Evolutionary conservation across 2,888 invertebrate genomes (phyloP).

Genomic region (Tholera decimalis): DNA sequence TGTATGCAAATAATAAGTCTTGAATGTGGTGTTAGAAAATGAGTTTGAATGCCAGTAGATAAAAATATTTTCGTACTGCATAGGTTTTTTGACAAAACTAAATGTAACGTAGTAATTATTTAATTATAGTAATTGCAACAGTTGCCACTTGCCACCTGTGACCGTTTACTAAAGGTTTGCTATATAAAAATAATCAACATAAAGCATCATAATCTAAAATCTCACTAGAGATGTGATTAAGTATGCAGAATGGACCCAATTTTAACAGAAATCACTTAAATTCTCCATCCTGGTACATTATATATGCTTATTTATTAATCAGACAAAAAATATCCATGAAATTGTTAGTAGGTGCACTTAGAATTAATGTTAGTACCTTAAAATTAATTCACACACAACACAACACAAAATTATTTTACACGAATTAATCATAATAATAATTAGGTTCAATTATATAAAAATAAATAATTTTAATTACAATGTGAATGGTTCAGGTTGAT

Average conservation of each 20-base stretch:
- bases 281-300: not conserved
- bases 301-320: too few species aligned
- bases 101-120: too few species aligned
- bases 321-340: too few species aligned
- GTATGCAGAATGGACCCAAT: not conserved
- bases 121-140: not conserved
- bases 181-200: not conserved
- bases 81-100: not conserved
- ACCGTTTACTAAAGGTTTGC: not conserved
- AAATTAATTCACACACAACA: too few species aligned
- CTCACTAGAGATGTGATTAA: not conserved
- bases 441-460: too few species aligned
- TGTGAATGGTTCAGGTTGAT: too few species aligned
- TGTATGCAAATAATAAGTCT: not conserved
- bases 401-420: too few species aligned
- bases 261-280: not conserved
- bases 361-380: too few species aligned
- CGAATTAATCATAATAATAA: too few species aligned
- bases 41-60: too few species aligned
- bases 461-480: too few species aligned
- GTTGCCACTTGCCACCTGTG: conserved; percentile 25
- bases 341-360: too few species aligned
- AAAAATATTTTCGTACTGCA: not conserved
- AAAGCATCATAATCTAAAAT: not conserved
- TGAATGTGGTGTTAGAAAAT: not conserved